Conservation (phyloP, 2,888 invertebrate species). For the Spodoptera exigua region DNA sequence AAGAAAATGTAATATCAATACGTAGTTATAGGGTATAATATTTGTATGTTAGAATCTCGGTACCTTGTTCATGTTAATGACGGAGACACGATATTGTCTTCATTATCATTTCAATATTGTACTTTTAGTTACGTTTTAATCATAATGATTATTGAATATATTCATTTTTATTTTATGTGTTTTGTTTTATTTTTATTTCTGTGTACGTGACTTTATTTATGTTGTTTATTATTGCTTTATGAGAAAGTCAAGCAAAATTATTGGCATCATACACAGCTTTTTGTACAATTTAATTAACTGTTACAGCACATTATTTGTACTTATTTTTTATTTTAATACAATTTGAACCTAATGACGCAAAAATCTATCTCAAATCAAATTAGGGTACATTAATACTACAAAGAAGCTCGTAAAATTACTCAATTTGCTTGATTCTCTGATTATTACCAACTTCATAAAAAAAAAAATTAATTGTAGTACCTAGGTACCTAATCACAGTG, state of each 20-base stretch:
- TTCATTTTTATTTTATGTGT: conserved; percentile 88
- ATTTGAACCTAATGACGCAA: conserved; percentile 1
- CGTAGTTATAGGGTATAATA: conserved; percentile 67
- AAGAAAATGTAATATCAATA: conserved; percentile 71
- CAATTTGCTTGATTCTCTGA: conserved; percentile 21
- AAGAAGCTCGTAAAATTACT: too few relatives aligned
- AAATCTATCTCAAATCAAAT: neutral
- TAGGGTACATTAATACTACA: conserved; percentile 1
- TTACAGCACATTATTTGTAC: conserved; percentile 35
- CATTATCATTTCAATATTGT: conserved; percentile 76
- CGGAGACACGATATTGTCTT: conserved; percentile 64
- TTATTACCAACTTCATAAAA: neutral
- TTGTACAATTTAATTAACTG: conserved; percentile 53
- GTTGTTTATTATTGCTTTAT: conserved; percentile 46
- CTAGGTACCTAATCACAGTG: too few relatives aligned
- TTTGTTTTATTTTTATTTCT: conserved; percentile 85
- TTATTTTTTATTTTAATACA: conserved; percentile 24
- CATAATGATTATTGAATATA: conserved; percentile 87
- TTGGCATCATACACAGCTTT: conserved; percentile 47
- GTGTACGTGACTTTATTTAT: conserved; percentile 63
- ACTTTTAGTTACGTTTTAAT: conserved; percentile 83
- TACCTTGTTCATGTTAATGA: conserved; percentile 73
- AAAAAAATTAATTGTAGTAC: too few relatives aligned
- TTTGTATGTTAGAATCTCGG: conserved; percentile 84
- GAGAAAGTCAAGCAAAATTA: conserved; percentile 33